Percentiles rank a stretch among this genome's conserved stretches.
phyloP scores from a whole-genome alignment of 1,140 invertebrate genomes.

The Bombus turneri region DNA sequence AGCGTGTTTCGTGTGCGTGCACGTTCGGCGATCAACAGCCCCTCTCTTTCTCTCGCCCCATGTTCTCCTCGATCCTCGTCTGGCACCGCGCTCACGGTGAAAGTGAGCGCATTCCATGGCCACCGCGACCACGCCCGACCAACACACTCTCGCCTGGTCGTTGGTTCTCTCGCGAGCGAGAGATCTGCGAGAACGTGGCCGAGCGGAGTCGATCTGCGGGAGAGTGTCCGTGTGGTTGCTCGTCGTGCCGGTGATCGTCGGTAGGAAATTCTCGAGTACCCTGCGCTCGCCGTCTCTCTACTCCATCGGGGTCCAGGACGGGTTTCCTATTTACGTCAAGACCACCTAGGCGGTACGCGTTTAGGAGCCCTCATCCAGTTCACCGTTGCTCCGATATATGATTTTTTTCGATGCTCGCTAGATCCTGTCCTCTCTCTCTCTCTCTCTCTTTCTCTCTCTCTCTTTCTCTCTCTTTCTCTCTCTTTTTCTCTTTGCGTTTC shows the following conservation, averaged over 20 bases:
- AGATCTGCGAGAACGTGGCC: slow-evolving; percentile 59
- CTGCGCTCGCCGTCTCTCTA: slow-evolving; percentile 11
- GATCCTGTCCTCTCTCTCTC: neutral
- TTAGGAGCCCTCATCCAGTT: slow-evolving; percentile 43
- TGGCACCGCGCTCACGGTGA: slow-evolving; percentile 75
- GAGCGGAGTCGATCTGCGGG: slow-evolving; percentile 34
- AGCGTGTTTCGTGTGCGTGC: slow-evolving; percentile 61
- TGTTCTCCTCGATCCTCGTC: slow-evolving; percentile 57
- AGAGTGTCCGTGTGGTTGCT: slow-evolving; percentile 50
- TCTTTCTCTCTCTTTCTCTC: neutral
- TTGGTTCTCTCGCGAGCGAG: slow-evolving; percentile 20
- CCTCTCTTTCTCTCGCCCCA: slow-evolving; percentile 38
- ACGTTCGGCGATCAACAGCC: slow-evolving; percentile 51
- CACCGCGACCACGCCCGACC: slow-evolving; percentile 82
- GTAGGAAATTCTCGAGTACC: slow-evolving; percentile 46
- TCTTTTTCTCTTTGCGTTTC: neutral
- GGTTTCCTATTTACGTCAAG: slow-evolving; percentile 55
- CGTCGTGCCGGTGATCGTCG: slow-evolving; percentile 51
- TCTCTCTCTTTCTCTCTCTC: neutral
- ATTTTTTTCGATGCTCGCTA: neutral
- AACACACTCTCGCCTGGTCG: slow-evolving; percentile 64
- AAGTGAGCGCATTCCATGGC: slow-evolving; percentile 83
- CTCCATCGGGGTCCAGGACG: slow-evolving; percentile 58
- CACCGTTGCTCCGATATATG: slow-evolving; percentile 19
- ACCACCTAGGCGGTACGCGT: slow-evolving; percentile 55